Percentiles rank a stretch among this genome's conserved stretches.
These are phyloP conservation scores for Phataginus tetradactyla DNA, from an alignment of 2,797 vertebrate species.

Conservation along the genomic window DNA sequence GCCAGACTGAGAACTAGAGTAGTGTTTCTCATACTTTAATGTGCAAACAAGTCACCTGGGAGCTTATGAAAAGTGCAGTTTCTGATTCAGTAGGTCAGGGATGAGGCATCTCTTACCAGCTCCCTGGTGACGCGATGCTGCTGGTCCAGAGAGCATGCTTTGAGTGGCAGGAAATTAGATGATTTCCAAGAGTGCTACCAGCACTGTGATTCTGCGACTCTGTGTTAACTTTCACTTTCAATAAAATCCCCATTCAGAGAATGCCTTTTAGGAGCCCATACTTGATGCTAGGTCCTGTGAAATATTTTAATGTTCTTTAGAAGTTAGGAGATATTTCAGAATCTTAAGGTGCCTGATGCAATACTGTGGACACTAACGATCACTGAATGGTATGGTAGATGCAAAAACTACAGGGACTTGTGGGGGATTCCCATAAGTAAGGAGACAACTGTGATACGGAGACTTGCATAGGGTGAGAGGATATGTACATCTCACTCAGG, in stretches of 20 bases:
- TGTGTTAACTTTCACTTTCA: background rate
- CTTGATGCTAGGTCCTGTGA: background rate
- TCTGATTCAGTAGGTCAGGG: background rate
- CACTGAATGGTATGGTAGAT: background rate
- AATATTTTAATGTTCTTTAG: background rate
- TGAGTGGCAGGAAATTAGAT: background rate
- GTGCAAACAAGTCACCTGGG: background rate
- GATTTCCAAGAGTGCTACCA: background rate
- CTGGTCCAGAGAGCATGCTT: background rate
- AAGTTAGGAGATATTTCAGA: background rate
- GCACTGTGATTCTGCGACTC: background rate
- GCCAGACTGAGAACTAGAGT: background rate
- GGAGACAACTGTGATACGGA: background rate
- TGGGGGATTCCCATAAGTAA: background rate
- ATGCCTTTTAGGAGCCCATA: background rate
- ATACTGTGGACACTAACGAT: background rate
- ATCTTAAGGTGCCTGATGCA: background rate
- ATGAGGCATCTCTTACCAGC: background rate
- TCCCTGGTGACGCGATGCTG: background rate
- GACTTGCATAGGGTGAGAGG: background rate
- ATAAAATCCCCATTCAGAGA: background rate
- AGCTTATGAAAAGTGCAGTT: background rate
- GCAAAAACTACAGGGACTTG: background rate
- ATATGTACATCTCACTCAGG: background rate
- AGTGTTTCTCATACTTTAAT: background rate